These are phyloP conservation scores for Eulemur mongoz DNA, from an alignment of 2,797 vertebrate species.

Conservation along the genomic window DNA sequence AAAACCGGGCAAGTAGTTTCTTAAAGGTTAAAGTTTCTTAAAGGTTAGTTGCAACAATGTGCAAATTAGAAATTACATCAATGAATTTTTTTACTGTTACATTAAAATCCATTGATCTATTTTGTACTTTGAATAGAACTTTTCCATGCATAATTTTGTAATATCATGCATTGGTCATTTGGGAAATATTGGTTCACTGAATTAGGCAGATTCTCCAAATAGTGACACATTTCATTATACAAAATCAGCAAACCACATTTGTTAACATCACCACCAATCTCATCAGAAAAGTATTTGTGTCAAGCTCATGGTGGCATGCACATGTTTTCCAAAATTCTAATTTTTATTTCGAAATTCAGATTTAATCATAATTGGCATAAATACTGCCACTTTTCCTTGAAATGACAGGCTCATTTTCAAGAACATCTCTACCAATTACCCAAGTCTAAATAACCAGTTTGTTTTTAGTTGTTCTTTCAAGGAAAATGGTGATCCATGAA, in stretches of 20 bases:
- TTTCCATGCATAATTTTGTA: background rate
- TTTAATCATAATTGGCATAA: background rate
- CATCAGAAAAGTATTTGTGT: background rate
- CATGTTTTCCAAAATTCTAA: slow-evolving; percentile 1
- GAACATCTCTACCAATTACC: background rate
- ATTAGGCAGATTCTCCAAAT: background rate
- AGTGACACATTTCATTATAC: background rate
- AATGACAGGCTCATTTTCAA: background rate
- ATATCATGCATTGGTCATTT: background rate
- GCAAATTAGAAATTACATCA: background rate
- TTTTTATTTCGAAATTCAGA: background rate
- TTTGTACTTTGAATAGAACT: background rate
- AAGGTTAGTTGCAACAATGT: background rate
- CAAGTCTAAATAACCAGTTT: background rate
- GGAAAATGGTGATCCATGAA: background rate
- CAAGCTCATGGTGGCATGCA: background rate
- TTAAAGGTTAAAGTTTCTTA: slow-evolving; percentile 1
- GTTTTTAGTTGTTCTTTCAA: background rate
- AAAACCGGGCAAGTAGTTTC: background rate
- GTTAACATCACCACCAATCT: background rate
- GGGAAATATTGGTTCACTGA: background rate
- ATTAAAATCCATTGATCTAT: background rate
- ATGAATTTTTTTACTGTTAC: background rate
- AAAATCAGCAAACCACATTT: background rate
- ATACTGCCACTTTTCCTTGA: background rate